Evolutionary conservation across 2,888 invertebrate species (phyloP).

Genomic region (Polia nebulosa): DNA sequence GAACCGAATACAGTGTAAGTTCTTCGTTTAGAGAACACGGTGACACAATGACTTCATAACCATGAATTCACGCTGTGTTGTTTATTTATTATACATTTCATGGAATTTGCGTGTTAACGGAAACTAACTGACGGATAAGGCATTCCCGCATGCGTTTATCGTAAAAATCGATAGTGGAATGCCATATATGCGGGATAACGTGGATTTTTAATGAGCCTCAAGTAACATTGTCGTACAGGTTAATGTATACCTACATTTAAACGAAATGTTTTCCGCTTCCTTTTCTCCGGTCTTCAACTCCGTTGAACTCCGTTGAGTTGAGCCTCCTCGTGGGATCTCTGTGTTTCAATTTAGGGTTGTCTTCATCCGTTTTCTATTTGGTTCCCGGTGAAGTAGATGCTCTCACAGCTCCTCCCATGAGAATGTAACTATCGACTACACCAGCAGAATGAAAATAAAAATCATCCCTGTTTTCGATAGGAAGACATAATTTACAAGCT

Average conservation of each 20-base stretch:
- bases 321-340: neutral
- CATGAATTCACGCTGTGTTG: conserved; percentile 11
- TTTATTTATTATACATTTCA: conserved; percentile 42
- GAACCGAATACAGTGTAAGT: neutral
- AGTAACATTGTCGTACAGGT: neutral
- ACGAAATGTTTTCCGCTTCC: neutral
- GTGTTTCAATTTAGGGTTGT: conserved; percentile 20
- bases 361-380: neutral
- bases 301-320: neutral
- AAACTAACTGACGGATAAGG: conserved; percentile 20
- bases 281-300: neutral
- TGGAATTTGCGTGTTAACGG: conserved; percentile 35
- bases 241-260: neutral
- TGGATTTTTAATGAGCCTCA: conserved; percentile 27
- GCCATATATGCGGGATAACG: conserved; percentile 38
- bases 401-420: conserved; percentile 3
- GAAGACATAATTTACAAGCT: too few species aligned
- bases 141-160: conserved; percentile 54
- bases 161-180: conserved; percentile 57
- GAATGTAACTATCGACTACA: neutral
- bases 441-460: neutral
- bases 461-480: neutral
- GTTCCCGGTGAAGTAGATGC: neutral
- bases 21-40: conserved; percentile 20
- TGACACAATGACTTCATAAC: conserved; percentile 43